These are phyloP conservation scores for Manacus vitellinus DNA, from an alignment of 2,113 vertebrate genomes.

Conservation along the genomic window DNA sequence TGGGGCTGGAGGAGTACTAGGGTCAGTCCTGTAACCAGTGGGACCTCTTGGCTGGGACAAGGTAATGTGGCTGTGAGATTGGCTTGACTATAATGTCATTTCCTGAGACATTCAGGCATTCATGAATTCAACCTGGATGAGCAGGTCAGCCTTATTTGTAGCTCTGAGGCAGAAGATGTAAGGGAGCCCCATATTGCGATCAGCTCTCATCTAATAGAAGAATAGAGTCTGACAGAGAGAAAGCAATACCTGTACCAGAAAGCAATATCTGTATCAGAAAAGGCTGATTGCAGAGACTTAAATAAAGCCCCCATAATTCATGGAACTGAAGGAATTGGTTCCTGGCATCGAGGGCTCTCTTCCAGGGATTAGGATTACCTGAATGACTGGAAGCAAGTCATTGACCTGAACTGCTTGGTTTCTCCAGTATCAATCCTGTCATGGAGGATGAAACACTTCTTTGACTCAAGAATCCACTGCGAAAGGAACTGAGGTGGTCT, in stretches of 20 bases:
- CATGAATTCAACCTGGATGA: background rate
- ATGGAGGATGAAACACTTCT: background rate
- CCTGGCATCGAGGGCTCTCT: background rate
- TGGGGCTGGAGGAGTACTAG: background rate
- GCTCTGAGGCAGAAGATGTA: background rate
- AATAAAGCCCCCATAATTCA: background rate
- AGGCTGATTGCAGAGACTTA: background rate
- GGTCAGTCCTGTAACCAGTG: background rate
- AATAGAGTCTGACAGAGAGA: background rate
- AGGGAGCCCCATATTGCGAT: background rate
- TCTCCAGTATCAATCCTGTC: background rate
- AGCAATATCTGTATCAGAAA: background rate
- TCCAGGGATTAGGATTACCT: background rate
- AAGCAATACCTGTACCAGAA: background rate
- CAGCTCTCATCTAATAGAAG: background rate
- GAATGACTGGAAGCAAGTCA: background rate
- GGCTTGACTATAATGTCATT: background rate
- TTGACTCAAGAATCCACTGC: background rate
- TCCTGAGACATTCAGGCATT: background rate
- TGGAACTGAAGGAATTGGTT: background rate
- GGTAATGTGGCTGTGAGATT: rapidly evolving
- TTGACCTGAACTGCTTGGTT: background rate
- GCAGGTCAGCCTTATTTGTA: background rate
- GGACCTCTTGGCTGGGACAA: background rate
- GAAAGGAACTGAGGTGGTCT: background rate